Percentiles rank a stretch among this genome's conserved stretches.
Evolutionary conservation across 2,113 vertebrate genomes (phyloP).

Genomic region (Bucco capensis): DNA sequence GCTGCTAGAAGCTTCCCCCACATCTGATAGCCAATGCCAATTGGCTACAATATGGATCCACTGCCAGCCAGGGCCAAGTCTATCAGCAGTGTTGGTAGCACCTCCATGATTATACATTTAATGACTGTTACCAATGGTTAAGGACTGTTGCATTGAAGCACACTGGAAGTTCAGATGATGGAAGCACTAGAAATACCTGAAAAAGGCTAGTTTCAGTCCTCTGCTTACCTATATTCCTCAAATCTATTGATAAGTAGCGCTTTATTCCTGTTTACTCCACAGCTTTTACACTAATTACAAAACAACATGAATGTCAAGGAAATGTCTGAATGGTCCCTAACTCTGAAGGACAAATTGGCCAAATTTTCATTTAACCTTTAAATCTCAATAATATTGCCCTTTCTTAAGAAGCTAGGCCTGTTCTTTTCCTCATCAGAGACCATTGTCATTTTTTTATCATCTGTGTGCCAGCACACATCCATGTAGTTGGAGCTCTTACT

Average conservation of each 20-base stretch:
- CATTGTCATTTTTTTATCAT: not conserved
- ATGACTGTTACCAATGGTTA: too few relatives aligned
- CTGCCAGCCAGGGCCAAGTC: too few relatives aligned
- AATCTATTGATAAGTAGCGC: not conserved
- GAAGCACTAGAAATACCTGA: not conserved
- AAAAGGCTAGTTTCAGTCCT: not conserved
- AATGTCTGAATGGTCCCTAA: not conserved
- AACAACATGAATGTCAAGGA: not conserved
- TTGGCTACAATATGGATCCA: too few relatives aligned
- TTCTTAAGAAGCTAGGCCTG: not conserved
- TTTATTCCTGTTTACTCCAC: not conserved
- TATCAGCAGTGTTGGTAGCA: too few relatives aligned
- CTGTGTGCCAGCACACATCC: accelerated
- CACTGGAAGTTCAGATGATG: not conserved
- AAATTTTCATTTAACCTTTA: not conserved
- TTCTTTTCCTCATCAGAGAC: not conserved
- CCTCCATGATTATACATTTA: too few relatives aligned
- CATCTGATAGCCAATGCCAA: too few relatives aligned
- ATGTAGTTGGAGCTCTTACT: not conserved
- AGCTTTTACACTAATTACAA: not conserved
- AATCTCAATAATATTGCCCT: not conserved
- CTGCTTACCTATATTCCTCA: not conserved
- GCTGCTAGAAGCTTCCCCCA: too few relatives aligned
- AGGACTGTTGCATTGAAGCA: too few relatives aligned
- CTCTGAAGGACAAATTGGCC: not conserved